Conservation (phyloP, 2,113 vertebrate genomes). For the Melanerpes aurifrons region DNA sequence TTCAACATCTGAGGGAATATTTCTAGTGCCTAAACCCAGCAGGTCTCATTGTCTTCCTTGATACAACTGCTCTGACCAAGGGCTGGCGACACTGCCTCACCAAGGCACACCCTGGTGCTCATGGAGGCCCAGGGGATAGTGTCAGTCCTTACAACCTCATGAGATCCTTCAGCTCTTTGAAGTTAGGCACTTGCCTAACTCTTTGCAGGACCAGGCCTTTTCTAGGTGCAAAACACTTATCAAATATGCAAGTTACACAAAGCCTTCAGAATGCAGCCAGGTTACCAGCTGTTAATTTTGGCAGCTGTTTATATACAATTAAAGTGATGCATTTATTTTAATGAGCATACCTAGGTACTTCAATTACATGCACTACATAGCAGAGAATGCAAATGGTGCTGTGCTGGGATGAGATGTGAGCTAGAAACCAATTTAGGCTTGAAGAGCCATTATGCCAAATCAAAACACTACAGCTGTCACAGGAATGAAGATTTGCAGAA, state of each 20-base stretch:
- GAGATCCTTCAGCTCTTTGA: not conserved
- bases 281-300: conserved; percentile 5
- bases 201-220: conserved; percentile 1
- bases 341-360: conserved; percentile 36
- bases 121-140: not conserved
- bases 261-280: not conserved
- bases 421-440: not conserved
- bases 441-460: not conserved
- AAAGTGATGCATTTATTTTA: conserved; percentile 48
- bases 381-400: not conserved
- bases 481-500: not conserved
- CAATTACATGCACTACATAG: conserved; percentile 16
- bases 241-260: conserved; percentile 51
- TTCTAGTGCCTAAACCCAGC: conserved; percentile 51
- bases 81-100: not conserved
- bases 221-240: not conserved
- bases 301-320: conserved; percentile 2
- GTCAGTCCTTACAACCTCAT: not conserved
- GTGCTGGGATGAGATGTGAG: not conserved
- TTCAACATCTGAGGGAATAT: not conserved
- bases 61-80: not conserved
- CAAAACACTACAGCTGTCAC: conserved; percentile 11
- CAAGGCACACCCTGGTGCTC: not conserved
- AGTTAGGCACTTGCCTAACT: not conserved
- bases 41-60: not conserved